These are phyloP conservation scores for Chlorodrepanis virens DNA, from an alignment of 2,113 vertebrate species.

Conservation along the genomic window DNA sequence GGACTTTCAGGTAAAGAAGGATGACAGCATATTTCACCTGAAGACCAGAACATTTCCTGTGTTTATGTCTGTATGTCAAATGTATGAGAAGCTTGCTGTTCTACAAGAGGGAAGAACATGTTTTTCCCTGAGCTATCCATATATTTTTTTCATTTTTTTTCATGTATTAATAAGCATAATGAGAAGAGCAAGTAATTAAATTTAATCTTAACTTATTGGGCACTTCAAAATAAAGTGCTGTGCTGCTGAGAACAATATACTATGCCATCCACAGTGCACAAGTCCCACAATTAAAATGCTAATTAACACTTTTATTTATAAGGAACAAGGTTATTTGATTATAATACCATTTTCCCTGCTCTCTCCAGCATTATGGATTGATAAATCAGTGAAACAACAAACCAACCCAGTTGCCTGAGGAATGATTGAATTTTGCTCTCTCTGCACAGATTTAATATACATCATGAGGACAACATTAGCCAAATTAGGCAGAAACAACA, in stretches of 20 bases:
- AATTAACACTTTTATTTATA: conserved; percentile 53
- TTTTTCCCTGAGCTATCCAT: neutral
- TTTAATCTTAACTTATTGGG: neutral
- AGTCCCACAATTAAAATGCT: conserved; percentile 34
- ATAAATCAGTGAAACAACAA: neutral
- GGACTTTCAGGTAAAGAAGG: neutral
- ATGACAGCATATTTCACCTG: neutral
- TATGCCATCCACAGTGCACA: neutral
- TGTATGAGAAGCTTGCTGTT: neutral
- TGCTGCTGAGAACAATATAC: neutral
- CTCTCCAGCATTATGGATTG: neutral
- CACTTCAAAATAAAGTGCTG: conserved; percentile 2
- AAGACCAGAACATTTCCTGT: neutral
- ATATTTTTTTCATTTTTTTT: neutral
- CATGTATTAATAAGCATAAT: neutral
- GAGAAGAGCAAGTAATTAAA: neutral
- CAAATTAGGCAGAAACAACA: neutral
- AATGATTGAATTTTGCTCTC: conserved; percentile 2
- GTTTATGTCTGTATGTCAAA: neutral
- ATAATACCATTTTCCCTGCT: conserved; percentile 16
- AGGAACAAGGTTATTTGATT: conserved; percentile 30
- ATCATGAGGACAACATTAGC: too few species aligned
- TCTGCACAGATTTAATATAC: too few species aligned
- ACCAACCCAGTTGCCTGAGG: neutral
- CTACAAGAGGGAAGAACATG: neutral